Conservation (phyloP, 1,140 invertebrate species). For the Pentalonia nigronervosa region DNA sequence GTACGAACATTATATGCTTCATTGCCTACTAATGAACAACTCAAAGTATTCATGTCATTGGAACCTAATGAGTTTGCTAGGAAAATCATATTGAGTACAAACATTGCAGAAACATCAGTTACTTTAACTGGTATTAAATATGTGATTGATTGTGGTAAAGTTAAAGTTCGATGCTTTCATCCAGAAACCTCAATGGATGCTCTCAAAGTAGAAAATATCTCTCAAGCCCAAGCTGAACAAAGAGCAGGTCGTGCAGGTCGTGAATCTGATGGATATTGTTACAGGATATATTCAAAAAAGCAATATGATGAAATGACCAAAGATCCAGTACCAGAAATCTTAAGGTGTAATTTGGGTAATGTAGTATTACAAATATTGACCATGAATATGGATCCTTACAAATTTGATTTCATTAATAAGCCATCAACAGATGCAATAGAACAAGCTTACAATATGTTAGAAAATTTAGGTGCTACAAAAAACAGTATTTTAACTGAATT, state of each 20-base stretch:
- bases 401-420: constrained; percentile 92
- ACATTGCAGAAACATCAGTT: constrained; percentile 96
- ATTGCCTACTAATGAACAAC: constrained; percentile 77
- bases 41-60: constrained; percentile 78
- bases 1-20: constrained; percentile 80
- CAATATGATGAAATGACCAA: constrained; percentile 76
- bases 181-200: constrained; percentile 84
- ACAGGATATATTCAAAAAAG: constrained; percentile 78
- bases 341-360: constrained; percentile 78
- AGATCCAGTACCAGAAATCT: constrained; percentile 86
- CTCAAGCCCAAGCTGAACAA: constrained; percentile 92
- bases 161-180: constrained; percentile 85
- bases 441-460: constrained; percentile 74
- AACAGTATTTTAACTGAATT: constrained; percentile 74
- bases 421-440: constrained; percentile 70
- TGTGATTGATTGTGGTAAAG: constrained; percentile 94
- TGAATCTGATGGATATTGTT: constrained; percentile 83
- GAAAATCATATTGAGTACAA: constrained; percentile 95
- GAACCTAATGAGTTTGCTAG: constrained; percentile 69
- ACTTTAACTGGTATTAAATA: constrained; percentile 94
- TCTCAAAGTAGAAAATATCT: constrained; percentile 82
- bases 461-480: constrained; percentile 78
- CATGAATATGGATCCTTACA: constrained; percentile 79
- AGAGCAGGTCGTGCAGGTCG: constrained; percentile 89
- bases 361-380: constrained; percentile 85